A percentile compares a stretch with the other conserved stretches of the same genome.
Conservation (phyloP, 2,113 vertebrate species). For the Eupsittula cactorum region DNA sequence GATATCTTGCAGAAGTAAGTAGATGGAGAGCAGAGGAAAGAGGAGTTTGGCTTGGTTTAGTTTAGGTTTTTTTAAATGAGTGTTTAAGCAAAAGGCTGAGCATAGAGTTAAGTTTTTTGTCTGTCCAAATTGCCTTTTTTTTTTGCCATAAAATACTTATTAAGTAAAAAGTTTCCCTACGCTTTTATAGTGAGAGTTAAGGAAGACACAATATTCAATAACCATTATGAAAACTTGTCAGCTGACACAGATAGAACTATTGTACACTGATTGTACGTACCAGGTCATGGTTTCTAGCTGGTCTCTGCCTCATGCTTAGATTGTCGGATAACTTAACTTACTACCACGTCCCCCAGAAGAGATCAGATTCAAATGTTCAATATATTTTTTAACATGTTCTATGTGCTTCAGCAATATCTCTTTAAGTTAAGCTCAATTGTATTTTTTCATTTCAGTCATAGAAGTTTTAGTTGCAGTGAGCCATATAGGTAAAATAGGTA, state of each 20-base stretch:
- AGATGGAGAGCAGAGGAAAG: not conserved
- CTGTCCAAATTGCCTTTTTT: not conserved
- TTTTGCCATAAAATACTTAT: not conserved
- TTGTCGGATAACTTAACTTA: not conserved
- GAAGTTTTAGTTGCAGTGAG: not conserved
- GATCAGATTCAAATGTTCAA: not conserved
- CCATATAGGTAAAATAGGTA: not conserved
- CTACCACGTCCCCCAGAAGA: not conserved
- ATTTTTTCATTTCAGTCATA: not conserved
- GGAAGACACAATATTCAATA: not conserved
- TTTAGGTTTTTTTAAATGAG: not conserved
- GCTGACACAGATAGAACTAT: not conserved
- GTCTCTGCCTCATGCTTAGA: not conserved
- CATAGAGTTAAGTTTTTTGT: not conserved
- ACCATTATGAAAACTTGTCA: not conserved
- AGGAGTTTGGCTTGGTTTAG: fast-evolving
- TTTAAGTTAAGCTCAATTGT: not conserved
- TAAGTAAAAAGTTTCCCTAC: not conserved
- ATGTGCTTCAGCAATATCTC: not conserved
- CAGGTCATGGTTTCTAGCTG: not conserved
- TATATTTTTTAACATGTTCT: not conserved
- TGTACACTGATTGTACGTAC: not conserved
- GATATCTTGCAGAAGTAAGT: not conserved
- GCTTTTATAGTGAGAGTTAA: not conserved
- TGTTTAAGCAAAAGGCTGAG: not conserved